phyloP scores from a whole-genome alignment of 2,888 invertebrate genomes.

The Megalurothrips usitatus region DNA sequence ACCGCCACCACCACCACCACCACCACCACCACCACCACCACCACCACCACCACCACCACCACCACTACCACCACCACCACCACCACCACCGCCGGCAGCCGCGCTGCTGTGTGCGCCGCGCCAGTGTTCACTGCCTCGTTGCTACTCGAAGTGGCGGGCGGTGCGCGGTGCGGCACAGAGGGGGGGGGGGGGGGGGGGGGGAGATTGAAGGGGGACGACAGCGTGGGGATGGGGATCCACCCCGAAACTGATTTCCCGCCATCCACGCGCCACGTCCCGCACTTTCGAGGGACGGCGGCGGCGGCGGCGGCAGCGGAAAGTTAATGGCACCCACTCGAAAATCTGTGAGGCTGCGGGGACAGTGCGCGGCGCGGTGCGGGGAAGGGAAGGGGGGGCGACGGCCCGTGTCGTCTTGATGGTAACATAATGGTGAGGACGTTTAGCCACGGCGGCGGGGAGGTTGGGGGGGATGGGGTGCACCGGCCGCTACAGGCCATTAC shows the following conservation, averaged over 20 bases:
- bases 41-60: too few species aligned
- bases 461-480: neutral
- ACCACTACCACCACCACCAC: too few species aligned
- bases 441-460: neutral
- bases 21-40: too few species aligned
- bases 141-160: too few species aligned
- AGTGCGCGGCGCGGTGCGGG: neutral
- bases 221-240: neutral
- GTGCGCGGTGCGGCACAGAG: too few species aligned
- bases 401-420: slow-evolving; percentile 9
- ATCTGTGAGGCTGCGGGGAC: neutral
- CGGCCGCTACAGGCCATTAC: slow-evolving; percentile 7
- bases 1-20: too few species aligned
- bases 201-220: too few species aligned
- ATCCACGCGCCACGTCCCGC: neutral
- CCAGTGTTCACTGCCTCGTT: too few species aligned
- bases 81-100: too few species aligned
- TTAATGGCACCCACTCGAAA: slow-evolving; percentile 2
- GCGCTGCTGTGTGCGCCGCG: too few species aligned
- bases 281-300: neutral
- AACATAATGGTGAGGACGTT: slow-evolving; percentile 19
- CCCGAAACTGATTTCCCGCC: neutral
- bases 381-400: neutral
- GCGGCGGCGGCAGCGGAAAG: too few species aligned
- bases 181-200: too few species aligned